Evolutionary conservation across 2,113 vertebrate genomes (phyloP).

Genomic region (Hippolais icterina): DNA sequence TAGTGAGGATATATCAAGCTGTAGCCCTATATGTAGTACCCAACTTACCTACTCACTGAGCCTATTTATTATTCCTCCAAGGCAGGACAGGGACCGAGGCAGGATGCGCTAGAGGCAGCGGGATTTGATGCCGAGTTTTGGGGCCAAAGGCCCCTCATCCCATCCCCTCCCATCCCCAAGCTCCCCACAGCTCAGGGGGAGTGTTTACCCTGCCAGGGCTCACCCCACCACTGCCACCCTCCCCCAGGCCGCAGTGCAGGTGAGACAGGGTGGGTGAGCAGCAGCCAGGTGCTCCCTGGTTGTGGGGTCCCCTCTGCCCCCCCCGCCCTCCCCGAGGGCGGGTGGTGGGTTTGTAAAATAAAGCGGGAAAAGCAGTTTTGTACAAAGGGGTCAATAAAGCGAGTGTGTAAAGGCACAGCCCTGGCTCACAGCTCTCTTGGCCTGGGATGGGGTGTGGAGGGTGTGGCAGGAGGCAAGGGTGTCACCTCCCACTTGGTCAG

Average conservation of each 20-base stretch:
- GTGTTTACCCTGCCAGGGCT: neutral
- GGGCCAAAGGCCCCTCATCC: neutral
- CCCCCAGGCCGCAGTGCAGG: fast-evolving
- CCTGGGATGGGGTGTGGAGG: neutral
- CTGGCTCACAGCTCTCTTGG: neutral
- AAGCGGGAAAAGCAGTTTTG: conserved; percentile 62
- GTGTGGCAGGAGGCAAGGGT: neutral
- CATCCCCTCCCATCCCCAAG: neutral
- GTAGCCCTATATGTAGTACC: conserved; percentile 60
- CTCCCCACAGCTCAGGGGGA: neutral
- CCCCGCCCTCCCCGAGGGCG: neutral
- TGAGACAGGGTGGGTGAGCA: neutral
- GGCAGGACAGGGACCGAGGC: conserved; percentile 31
- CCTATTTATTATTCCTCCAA: conserved; percentile 64
- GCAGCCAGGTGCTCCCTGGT: neutral
- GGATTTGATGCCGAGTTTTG: neutral
- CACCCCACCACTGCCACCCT: neutral
- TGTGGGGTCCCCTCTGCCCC: neutral
- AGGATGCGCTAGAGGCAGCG: neutral
- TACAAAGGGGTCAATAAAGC: conserved; percentile 77
- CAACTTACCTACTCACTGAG: conserved; percentile 55
- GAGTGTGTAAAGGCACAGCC: conserved; percentile 64
- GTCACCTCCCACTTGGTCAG: neutral
- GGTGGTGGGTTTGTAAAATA: conserved; percentile 71
- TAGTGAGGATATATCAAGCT: conserved; percentile 56